Conservation (phyloP, 2,797 vertebrate genomes). For the Pangasius larnaudii region DNA sequence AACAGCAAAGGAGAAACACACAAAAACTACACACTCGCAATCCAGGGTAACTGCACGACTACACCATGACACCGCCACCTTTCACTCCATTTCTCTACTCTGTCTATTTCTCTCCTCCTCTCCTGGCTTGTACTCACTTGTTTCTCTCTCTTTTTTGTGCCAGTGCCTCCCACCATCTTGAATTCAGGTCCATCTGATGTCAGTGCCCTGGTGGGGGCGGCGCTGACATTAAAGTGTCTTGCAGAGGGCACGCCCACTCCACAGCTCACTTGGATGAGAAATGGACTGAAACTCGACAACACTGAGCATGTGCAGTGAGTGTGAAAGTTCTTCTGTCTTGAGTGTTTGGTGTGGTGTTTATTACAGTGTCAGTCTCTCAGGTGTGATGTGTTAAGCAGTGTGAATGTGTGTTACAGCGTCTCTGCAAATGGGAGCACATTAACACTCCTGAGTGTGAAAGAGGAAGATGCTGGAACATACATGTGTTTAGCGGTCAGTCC, state of each 20-base stretch:
- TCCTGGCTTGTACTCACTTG: not conserved
- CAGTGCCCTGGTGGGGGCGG: conserved; percentile 74
- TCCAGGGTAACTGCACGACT: conserved; percentile 78
- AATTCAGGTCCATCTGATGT: conserved; percentile 76
- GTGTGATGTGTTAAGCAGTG: not conserved
- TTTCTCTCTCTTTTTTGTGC: not conserved
- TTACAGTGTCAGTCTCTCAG: not conserved
- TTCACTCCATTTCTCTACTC: not conserved
- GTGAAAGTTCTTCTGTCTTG: not conserved
- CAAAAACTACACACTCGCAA: conserved; percentile 82
- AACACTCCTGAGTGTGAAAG: conserved; percentile 75
- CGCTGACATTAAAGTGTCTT: conserved; percentile 81
- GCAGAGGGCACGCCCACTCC: conserved; percentile 81
- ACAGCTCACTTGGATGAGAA: conserved; percentile 85
- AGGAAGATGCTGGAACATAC: conserved; percentile 84
- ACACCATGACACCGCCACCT: not conserved
- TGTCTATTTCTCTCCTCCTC: not conserved
- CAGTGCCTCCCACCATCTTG: conserved; percentile 69
- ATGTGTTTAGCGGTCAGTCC: conserved; percentile 83
- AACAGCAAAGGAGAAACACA: conserved; percentile 71
- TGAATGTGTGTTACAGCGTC: conserved; percentile 68
- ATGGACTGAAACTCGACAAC: conserved; percentile 75
- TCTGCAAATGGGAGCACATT: conserved; percentile 78
- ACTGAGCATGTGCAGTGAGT: conserved; percentile 73
- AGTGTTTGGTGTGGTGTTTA: not conserved